Evolutionary conservation across 2,888 invertebrate genomes (phyloP).

Genomic region (Bursaphelenchus okinawaensis): DNA sequence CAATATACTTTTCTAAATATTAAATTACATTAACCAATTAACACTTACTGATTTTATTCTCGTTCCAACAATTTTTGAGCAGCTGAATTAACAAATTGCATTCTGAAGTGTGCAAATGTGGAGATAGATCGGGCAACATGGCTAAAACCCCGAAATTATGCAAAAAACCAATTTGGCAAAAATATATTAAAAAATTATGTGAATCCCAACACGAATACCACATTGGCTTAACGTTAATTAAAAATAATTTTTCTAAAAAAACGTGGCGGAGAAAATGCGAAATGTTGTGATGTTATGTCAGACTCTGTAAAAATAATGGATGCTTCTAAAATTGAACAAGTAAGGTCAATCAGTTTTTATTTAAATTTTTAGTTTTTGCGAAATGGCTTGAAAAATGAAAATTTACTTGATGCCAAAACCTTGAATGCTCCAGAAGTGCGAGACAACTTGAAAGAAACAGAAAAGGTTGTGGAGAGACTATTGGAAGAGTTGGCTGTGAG

Average conservation of each 20-base stretch:
- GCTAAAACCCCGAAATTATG: background rate
- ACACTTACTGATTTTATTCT: conserved; percentile 36
- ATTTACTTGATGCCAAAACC: background rate
- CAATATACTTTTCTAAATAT: conserved; percentile 34
- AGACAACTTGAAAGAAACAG: background rate
- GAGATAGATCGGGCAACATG: conserved; percentile 53
- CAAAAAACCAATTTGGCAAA: background rate
- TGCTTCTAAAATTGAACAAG: conserved; percentile 8
- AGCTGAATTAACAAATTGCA: conserved; percentile 50
- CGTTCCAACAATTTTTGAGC: conserved; percentile 39
- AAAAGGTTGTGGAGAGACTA: background rate
- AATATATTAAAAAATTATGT: background rate
- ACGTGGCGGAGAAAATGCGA: background rate
- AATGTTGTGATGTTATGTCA: too few species aligned
- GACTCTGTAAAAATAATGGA: background rate
- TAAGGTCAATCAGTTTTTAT: conserved; percentile 14
- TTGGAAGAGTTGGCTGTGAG: background rate
- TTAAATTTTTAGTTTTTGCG: background rate
- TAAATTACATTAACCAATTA: background rate
- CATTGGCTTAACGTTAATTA: background rate
- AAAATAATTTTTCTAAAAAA: background rate
- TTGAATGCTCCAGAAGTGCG: background rate
- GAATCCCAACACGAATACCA: background rate
- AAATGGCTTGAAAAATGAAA: background rate
- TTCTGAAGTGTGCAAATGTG: conserved; percentile 54